Percentiles rank a stretch among this genome's conserved stretches.
These are phyloP conservation scores for Acanthopleura granulata DNA, from an alignment of 2,888 invertebrate species.

Conservation along the genomic window DNA sequence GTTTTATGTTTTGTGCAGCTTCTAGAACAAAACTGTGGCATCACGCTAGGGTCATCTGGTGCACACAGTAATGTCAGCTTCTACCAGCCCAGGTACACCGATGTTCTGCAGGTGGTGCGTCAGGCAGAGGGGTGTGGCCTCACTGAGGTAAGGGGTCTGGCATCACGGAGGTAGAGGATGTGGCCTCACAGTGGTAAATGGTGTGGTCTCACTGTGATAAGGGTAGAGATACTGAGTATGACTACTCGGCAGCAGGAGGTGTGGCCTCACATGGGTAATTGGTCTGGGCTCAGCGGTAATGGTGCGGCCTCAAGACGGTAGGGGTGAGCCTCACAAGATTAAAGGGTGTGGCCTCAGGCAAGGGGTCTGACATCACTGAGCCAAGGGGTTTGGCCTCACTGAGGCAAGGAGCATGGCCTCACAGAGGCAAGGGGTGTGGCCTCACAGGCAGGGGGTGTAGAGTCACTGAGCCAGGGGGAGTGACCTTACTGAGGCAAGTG, in stretches of 20 bases:
- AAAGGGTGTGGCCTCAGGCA: constrained; percentile 56
- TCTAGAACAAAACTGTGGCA: constrained; percentile 56
- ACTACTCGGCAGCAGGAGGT: not conserved
- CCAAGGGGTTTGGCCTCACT: constrained; percentile 39
- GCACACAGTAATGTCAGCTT: constrained; percentile 32
- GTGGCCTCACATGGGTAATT: not conserved
- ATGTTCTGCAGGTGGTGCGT: constrained; percentile 52
- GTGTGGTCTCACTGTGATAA: too few species aligned
- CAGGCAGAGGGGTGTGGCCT: constrained; percentile 49
- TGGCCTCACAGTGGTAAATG: too few species aligned
- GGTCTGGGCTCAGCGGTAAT: too few species aligned
- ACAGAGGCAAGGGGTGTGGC: too few species aligned
- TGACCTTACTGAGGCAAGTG: not conserved
- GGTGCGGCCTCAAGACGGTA: too few species aligned
- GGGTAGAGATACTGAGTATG: too few species aligned
- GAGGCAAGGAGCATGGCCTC: constrained; percentile 36
- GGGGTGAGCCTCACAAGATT: too few species aligned
- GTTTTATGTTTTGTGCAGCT: constrained; percentile 34
- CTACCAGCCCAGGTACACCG: constrained; percentile 43
- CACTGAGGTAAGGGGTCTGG: constrained; percentile 35
- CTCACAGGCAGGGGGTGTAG: too few species aligned
- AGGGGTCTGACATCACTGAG: too few species aligned
- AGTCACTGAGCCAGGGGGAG: too few species aligned
- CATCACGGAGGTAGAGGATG: too few species aligned
- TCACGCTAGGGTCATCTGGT: constrained; percentile 41